phyloP scores from a whole-genome alignment of 2,888 invertebrate genomes.

The Carpatolechia fugitivella region DNA sequence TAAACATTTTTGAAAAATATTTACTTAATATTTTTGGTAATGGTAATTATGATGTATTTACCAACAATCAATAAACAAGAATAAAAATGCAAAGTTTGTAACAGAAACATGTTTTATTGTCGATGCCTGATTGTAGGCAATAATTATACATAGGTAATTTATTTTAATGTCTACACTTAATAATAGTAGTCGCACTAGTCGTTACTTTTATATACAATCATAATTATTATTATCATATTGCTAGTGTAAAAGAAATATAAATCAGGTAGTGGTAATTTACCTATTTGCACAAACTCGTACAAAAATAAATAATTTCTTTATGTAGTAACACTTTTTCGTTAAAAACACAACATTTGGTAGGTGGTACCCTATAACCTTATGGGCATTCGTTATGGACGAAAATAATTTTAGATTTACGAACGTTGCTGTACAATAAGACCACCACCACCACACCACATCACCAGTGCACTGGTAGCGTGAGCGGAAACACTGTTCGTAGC shows the following conservation, averaged over 20 bases:
- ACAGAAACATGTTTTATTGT: slow-evolving; percentile 20
- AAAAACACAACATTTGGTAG: too few relatives aligned
- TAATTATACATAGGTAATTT: slow-evolving; percentile 8
- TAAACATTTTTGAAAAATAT: too few relatives aligned
- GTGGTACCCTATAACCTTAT: too few relatives aligned
- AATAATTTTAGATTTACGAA: too few relatives aligned
- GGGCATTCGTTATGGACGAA: too few relatives aligned
- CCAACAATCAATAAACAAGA: neutral
- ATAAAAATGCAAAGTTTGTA: slow-evolving; percentile 14
- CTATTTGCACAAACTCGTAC: neutral
- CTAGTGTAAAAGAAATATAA: neutral
- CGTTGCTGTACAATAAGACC: too few relatives aligned
- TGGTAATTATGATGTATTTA: too few relatives aligned
- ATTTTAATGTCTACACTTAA: neutral
- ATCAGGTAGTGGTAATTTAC: too few relatives aligned
- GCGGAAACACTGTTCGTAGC: neutral
- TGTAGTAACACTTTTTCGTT: neutral
- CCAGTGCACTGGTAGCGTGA: too few relatives aligned
- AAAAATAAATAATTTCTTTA: slow-evolving; percentile 1
- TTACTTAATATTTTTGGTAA: too few relatives aligned
- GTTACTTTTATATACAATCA: slow-evolving; percentile 18
- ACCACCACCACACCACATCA: too few relatives aligned
- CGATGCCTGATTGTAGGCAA: slow-evolving; percentile 12
- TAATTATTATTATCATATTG: neutral
- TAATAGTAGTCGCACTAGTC: slow-evolving; percentile 4